These are phyloP conservation scores for Microcebus tavaratra DNA, from an alignment of 2,113 vertebrate species.

Conservation along the genomic window DNA sequence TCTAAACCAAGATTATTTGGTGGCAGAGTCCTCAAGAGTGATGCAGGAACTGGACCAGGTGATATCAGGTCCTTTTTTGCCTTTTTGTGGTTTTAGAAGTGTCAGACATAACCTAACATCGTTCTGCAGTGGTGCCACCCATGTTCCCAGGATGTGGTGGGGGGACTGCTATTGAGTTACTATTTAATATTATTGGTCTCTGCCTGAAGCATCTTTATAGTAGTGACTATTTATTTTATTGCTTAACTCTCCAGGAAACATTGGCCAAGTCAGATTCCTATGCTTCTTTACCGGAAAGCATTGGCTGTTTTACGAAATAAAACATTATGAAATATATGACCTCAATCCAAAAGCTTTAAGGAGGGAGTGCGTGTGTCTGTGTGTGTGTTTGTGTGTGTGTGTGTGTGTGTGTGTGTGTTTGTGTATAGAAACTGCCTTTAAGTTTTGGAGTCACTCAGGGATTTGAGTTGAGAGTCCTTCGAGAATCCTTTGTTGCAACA, in stretches of 20 bases:
- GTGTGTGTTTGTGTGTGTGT: neutral
- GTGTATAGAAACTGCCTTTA: neutral
- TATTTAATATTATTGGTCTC: neutral
- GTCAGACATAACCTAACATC: neutral
- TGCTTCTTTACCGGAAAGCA: conserved; percentile 13
- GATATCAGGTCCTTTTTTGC: neutral
- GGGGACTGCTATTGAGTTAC: neutral
- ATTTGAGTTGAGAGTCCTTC: neutral
- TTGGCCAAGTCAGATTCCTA: neutral
- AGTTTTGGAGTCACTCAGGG: neutral
- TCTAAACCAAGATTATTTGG: neutral
- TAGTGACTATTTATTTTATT: neutral
- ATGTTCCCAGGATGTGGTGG: neutral
- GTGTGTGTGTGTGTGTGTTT: neutral
- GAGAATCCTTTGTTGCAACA: neutral
- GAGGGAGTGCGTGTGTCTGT: neutral
- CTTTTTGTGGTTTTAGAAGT: conserved; percentile 12
- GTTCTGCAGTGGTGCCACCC: neutral
- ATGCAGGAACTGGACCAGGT: neutral
- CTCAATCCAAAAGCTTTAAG: neutral
- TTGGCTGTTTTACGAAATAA: neutral
- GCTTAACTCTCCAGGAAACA: neutral
- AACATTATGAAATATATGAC: neutral
- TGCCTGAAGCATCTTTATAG: neutral
- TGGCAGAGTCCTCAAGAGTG: neutral